Evolutionary conservation across 2,113 vertebrate genomes (phyloP).

Genomic region (Urocynchramus pylzowi): DNA sequence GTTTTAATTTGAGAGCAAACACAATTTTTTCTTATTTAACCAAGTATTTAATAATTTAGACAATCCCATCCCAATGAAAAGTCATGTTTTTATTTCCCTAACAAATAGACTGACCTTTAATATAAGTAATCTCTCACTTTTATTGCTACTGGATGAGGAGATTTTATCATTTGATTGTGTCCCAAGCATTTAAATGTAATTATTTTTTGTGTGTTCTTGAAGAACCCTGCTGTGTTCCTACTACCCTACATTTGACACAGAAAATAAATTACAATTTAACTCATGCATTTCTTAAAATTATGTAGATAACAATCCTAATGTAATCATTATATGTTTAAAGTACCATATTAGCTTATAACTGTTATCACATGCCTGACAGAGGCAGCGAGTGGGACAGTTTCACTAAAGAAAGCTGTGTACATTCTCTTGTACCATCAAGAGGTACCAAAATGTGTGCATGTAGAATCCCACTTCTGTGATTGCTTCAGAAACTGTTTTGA

Average conservation of each 20-base stretch:
- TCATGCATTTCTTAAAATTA: not conserved
- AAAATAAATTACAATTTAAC: not conserved
- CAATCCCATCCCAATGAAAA: not conserved
- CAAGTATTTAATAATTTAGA: not conserved
- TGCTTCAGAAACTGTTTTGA: not conserved
- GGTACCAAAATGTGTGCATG: fast-evolving
- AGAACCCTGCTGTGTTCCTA: not conserved
- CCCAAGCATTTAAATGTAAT: not conserved
- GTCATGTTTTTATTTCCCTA: not conserved
- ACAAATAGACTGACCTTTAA: conserved; percentile 29
- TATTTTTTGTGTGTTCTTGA: not conserved
- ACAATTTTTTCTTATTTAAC: not conserved
- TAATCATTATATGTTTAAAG: not conserved
- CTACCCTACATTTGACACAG: not conserved
- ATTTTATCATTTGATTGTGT: not conserved
- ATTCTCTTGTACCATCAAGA: not conserved
- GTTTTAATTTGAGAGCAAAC: conserved; percentile 26
- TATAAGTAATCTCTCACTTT: not conserved
- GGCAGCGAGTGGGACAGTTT: fast-evolving
- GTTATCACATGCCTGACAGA: fast-evolving
- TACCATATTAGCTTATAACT: not conserved
- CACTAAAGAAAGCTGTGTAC: not conserved
- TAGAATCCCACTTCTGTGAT: not conserved
- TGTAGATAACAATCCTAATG: not conserved
- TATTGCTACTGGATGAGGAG: not conserved